A percentile compares a stretch with the other conserved stretches of the same genome.
These are phyloP conservation scores for Agonopterix subpropinquella DNA, from an alignment of 2,888 invertebrate species.

Conservation along the genomic window DNA sequence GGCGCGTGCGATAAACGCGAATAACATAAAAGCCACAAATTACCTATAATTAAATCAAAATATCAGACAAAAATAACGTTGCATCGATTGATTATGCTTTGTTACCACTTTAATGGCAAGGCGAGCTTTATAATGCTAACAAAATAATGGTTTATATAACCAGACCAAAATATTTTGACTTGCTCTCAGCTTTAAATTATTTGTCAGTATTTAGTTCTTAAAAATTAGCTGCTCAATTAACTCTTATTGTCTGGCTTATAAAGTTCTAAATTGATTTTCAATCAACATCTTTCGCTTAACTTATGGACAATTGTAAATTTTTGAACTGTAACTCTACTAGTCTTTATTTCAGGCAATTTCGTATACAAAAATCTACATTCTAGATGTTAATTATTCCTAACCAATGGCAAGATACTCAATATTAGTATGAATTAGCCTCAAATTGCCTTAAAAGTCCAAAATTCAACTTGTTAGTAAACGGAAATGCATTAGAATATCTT, in stretches of 20 bases:
- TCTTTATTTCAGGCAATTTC: no score
- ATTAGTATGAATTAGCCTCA: conserved; percentile 22
- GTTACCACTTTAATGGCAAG: no score
- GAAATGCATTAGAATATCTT: conserved; percentile 20
- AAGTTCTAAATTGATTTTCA: no score
- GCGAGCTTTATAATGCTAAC: no score
- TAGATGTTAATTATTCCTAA: not conserved
- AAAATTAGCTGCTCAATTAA: no score
- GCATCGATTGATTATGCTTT: not conserved
- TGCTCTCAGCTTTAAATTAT: no score
- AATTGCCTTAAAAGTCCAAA: conserved; percentile 12
- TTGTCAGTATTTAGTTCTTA: no score
- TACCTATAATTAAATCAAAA: conserved; percentile 8
- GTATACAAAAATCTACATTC: no score
- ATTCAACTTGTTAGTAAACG: conserved; percentile 3
- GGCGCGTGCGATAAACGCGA: conserved; percentile 22
- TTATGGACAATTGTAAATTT: no score
- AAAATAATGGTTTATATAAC: not conserved
- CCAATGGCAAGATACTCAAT: conserved; percentile 2
- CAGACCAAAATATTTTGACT: not conserved
- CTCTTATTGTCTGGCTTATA: no score
- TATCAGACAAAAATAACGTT: conserved; percentile 1
- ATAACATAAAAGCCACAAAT: conserved; percentile 7
- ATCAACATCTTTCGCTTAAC: no score
- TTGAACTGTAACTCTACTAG: no score